Conservation (phyloP, 2,113 vertebrate genomes). For the Coreoperca whiteheadi region DNA sequence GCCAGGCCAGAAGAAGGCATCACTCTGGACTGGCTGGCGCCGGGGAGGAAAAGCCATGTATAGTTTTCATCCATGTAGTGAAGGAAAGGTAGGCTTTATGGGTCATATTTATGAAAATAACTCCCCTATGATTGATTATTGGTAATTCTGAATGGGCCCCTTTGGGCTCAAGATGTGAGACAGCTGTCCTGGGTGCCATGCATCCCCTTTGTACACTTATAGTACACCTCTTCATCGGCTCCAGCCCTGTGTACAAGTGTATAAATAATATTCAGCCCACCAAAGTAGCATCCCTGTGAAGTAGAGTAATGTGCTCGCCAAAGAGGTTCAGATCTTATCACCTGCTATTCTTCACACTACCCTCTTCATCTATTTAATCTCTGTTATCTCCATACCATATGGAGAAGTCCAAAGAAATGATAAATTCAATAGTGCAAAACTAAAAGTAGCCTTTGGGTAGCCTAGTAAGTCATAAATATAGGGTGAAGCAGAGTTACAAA, state of each 20-base stretch:
- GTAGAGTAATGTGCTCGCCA: slow-evolving; percentile 21
- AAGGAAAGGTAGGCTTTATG: slow-evolving; percentile 59
- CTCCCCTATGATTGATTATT: slow-evolving; percentile 72
- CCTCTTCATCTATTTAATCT: slow-evolving; percentile 19
- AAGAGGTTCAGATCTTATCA: slow-evolving; percentile 24
- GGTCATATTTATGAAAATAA: slow-evolving; percentile 74
- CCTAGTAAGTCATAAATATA: not conserved
- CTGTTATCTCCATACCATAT: not conserved
- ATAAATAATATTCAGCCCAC: slow-evolving; percentile 63
- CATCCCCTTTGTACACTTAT: slow-evolving; percentile 33
- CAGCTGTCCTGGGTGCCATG: slow-evolving; percentile 64
- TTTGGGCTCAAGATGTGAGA: slow-evolving; percentile 48
- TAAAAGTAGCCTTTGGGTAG: not conserved
- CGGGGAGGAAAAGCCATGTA: slow-evolving; percentile 62
- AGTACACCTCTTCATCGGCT: slow-evolving; percentile 33
- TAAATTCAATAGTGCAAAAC: not conserved
- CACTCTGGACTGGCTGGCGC: slow-evolving; percentile 74
- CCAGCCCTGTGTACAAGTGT: slow-evolving; percentile 33
- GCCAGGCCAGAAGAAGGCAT: slow-evolving; percentile 69
- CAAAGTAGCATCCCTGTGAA: slow-evolving; percentile 35
- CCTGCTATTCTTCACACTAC: slow-evolving; percentile 35
- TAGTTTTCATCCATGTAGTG: slow-evolving; percentile 66
- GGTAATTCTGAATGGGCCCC: slow-evolving; percentile 57
- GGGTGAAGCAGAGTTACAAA: not conserved
- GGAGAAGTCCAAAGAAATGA: not conserved